phyloP scores from a whole-genome alignment of 1,140 invertebrate species.

The Thaumatotibia leucotreta region DNA sequence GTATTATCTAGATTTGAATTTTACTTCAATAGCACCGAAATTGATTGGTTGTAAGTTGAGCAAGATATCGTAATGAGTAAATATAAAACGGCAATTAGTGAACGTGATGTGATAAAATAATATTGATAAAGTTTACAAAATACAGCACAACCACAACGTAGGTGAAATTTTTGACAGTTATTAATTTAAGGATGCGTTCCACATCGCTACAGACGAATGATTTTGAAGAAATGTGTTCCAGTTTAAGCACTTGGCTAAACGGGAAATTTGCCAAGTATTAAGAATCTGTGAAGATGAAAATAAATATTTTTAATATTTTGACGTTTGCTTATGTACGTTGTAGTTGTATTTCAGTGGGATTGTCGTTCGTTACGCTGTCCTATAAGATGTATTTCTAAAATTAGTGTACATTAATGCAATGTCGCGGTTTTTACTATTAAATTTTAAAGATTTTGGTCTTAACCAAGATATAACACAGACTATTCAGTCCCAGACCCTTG shows the following conservation, averaged over 20 bases:
- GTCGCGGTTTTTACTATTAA: constrained; percentile 2
- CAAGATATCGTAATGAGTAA: constrained; percentile 1
- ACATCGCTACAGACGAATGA: neutral
- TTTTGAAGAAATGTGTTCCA: neutral
- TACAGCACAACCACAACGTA: neutral
- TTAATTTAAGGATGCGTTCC: neutral
- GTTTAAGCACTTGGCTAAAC: neutral
- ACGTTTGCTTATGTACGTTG: neutral
- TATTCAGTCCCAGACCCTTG: neutral
- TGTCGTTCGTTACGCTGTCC: neutral
- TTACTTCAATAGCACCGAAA: neutral
- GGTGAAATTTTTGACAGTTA: constrained; percentile 2
- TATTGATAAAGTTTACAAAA: constrained; percentile 6
- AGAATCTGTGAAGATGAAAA: neutral
- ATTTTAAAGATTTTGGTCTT: constrained; percentile 7
- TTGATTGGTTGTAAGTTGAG: neutral
- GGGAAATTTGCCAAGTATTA: neutral
- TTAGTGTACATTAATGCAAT: neutral
- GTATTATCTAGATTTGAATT: neutral
- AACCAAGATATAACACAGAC: constrained; percentile 10
- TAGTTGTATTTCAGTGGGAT: neutral
- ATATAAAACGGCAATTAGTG: constrained; percentile 1
- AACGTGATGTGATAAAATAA: neutral
- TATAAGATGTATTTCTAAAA: neutral
- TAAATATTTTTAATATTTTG: neutral